Evolutionary conservation across 2,797 vertebrate genomes (phyloP), one percentile per base, ranked within the genome.

Genomic region (Hydrocynus forskahlii): DNA sequence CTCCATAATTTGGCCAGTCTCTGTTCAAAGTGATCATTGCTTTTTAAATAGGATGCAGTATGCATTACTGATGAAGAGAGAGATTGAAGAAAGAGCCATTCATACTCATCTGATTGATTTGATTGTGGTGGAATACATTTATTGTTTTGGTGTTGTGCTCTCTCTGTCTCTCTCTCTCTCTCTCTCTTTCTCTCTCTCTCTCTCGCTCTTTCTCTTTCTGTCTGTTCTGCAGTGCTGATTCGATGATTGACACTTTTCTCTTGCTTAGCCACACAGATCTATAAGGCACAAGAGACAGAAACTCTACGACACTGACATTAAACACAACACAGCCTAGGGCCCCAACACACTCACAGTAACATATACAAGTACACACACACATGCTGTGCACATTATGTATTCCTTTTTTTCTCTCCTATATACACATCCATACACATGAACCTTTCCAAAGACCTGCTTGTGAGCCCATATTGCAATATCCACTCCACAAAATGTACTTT

Each of bases 191-290:
- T 74, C 35, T 35, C 35, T 35, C 35, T 35, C 35, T 68, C 50
- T 76, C 73, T 70, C 38, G n/a, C 59, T 71, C 59, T 54, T n/a
- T 72, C 45, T 12, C 62, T 66, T 60, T 19, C 59, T 70, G 17
- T 3, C 62, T 55, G 3, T 52, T 14, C 40, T 75, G 48, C 75
- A 68, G 72, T 16, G 7, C 73, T 73, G 78, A 64, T 40, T 73
- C 29, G 66, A 40, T 86, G 85, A 86, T 85, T 86, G 87, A 76
- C 87, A 86, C 75, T 72, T 83, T 80, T 75, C 80, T 69, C 57
- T 71, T 80, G 78, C 83, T 80, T 83, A 75, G 79, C 74, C 70
- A 82, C 81, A 85, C 78, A 80, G 75, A 86, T 86, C 85, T 84
- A 86, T 84, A 85, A 78, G 68, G 68, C 63, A 80, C 73, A 83